Conservation (phyloP, 2,113 vertebrate species). For the Brachypteracias leptosomus region DNA sequence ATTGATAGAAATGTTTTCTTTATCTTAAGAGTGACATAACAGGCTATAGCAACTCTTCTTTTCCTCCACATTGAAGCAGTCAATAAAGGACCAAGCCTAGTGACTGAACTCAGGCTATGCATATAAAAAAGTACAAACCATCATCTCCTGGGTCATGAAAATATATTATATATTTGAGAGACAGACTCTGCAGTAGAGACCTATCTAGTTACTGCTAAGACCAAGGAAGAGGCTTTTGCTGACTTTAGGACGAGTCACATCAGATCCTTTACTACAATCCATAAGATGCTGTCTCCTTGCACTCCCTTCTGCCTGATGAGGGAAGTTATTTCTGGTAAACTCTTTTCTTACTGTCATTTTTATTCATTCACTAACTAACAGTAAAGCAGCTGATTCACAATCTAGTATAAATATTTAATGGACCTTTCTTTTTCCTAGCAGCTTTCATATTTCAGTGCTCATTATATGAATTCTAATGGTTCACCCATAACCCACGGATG, state of each 20-base stretch:
- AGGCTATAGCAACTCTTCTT: background rate
- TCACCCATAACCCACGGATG: background rate
- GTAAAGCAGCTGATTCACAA: slow-evolving; percentile 2
- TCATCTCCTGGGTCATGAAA: background rate
- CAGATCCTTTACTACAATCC: background rate
- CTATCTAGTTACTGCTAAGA: background rate
- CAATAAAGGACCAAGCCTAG: background rate
- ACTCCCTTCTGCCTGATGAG: background rate
- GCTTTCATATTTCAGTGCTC: background rate
- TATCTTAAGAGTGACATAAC: background rate
- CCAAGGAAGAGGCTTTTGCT: background rate
- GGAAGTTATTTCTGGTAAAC: background rate
- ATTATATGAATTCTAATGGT: background rate
- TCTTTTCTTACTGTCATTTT: background rate
- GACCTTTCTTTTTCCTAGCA: background rate
- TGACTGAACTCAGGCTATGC: background rate
- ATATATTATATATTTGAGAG: background rate
- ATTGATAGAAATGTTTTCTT: background rate
- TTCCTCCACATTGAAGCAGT: background rate
- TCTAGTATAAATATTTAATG: slow-evolving; percentile 7
- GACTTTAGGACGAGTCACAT: background rate
- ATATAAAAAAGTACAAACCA: background rate
- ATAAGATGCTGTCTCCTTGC: background rate
- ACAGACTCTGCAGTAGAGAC: background rate
- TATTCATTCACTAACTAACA: slow-evolving; percentile 7